A percentile compares a stretch with the other conserved stretches of the same genome.
phyloP scores from a whole-genome alignment of 2,797 vertebrate species.

The Silurus lanzhouensis region DNA sequence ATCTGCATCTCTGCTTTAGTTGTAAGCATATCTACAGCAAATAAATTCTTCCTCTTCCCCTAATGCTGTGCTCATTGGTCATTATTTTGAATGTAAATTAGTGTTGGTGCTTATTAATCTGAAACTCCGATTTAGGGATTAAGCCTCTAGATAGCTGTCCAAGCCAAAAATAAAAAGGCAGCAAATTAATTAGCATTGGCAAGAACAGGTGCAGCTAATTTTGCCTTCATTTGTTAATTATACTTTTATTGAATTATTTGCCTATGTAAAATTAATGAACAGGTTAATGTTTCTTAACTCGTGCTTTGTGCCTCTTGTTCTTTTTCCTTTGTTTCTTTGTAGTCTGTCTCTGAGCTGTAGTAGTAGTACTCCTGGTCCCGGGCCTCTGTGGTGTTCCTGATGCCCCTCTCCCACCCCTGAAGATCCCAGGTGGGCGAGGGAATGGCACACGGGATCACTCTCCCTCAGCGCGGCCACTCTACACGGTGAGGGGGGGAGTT shows the following conservation, averaged over 20 bases:
- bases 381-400: conserved; percentile 76
- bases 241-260: not conserved
- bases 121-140: not conserved
- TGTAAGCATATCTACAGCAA: too few relatives aligned
- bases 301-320: not conserved
- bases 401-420: conserved; percentile 75
- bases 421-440: conserved; percentile 77
- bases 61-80: not conserved
- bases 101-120: not conserved
- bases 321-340: not conserved
- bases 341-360: conserved; percentile 81
- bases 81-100: not conserved
- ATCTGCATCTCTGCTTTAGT: too few relatives aligned
- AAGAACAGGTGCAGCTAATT: not conserved
- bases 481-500: conserved; percentile 76
- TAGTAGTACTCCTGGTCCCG: conserved; percentile 81
- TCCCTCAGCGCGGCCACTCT: conserved; percentile 73
- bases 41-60: not conserved
- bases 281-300: not conserved
- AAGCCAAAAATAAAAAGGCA: not conserved
- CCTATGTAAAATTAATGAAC: not conserved
- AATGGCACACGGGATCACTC: conserved; percentile 72
- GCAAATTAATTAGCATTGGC: not conserved
- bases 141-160: not conserved
- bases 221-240: not conserved